Evolutionary conservation across 2,888 invertebrate genomes (phyloP), one percentile per base, ranked within the genome.

Genomic region (Dione juno): DNA sequence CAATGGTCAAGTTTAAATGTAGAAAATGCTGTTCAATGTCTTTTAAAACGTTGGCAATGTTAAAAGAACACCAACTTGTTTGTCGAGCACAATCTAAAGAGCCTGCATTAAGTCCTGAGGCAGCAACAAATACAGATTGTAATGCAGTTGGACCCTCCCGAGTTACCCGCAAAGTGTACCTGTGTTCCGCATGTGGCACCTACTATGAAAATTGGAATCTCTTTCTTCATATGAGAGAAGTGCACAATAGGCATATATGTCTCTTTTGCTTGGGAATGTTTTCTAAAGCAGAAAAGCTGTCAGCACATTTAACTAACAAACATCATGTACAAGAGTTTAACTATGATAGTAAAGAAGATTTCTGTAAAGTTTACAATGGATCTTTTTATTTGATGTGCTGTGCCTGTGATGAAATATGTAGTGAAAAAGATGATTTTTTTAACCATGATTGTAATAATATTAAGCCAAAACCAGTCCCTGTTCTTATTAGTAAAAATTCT

Each of bases 191-290:
- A 0, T 97, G 97, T 85, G 96, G 96, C 57, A 96, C 96, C 13
- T 97, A 97, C 81, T 97, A 97, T 89, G 97, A 97, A 87, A 96
- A 96, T 80, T 97, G 97, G 96, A 96, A 97, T 88, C 93, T 97
- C 72, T 97, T 97, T 84, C 87, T 97, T 58, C 97, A 97, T 80
- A 97, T 97, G 95, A 94, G 96, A 67, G 97, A 97, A 81, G 95
- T 96, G 70, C 97, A 98, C 85, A 95, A 95, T 78, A 94, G 97
- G 67, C 96, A 96, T 82, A 96, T 97, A 78, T 98, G 97, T 84
- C 90, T 97, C 66, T 97, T 96, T 88, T 97, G 97, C 84, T 93
- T 97, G 74, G 96, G 96, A 64, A 96, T 97, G 94, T 97, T 97
- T 89, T 95, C 96, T 43, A 95, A 95, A 79, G 96, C 97, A 10